Percentiles rank a stretch among this genome's conserved stretches.
Evolutionary conservation across 2,113 vertebrate species (phyloP).

Genomic region (Phylloscopus trochiloides): DNA sequence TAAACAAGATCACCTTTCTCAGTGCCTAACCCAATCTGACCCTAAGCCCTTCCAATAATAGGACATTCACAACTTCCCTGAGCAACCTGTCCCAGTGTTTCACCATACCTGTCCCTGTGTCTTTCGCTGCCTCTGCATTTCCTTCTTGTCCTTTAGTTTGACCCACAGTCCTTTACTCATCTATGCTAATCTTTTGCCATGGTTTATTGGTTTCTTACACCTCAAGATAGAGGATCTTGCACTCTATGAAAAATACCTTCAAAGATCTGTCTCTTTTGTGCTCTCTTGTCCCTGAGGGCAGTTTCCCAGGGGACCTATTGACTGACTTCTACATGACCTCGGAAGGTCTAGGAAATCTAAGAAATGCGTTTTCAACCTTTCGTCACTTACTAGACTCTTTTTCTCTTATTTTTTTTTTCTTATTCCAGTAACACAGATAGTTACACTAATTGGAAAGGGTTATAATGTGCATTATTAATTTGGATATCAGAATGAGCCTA

Average conservation of each 20-base stretch:
- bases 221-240: neutral
- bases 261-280: neutral
- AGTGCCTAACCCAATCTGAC: neutral
- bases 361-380: neutral
- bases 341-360: neutral
- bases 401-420: neutral
- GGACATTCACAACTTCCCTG: neutral
- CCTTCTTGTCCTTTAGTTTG: neutral
- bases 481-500: neutral
- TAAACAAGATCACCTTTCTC: neutral
- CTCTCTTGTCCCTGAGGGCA: neutral
- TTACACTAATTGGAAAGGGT: neutral
- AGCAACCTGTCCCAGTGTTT: neutral
- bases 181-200: neutral
- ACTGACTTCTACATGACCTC: neutral
- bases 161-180: neutral
- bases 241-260: neutral
- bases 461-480: neutral
- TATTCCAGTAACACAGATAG: neutral
- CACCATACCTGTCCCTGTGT: neutral
- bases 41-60: neutral
- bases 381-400: neutral
- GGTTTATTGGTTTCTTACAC: neutral
- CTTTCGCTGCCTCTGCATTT: neutral
- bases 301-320: neutral